phyloP scores from a whole-genome alignment of 2,888 invertebrate genomes.

The Acrobasis suavella region DNA sequence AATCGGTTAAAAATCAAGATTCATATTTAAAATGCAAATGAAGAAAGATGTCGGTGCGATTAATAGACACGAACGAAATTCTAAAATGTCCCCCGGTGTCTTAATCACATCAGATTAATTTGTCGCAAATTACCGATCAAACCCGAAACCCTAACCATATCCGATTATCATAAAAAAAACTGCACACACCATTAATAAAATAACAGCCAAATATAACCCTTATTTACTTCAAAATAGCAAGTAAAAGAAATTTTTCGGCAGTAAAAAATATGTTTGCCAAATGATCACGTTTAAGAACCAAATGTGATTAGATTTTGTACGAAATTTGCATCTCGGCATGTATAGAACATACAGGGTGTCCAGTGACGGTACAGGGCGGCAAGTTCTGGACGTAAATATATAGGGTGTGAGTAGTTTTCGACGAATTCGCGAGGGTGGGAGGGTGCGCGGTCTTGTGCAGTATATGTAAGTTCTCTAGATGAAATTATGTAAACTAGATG shows the following conservation, averaged over 20 bases:
- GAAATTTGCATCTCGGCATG: slow-evolving; percentile 32
- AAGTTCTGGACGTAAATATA: slow-evolving; percentile 68
- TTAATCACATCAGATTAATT: slow-evolving; percentile 28
- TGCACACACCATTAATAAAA: slow-evolving; percentile 14
- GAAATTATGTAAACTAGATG: slow-evolving; percentile 4
- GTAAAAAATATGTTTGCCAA: slow-evolving; percentile 26
- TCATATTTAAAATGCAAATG: neutral
- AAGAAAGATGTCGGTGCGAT: neutral
- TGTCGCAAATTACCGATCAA: slow-evolving; percentile 54
- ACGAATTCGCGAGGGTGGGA: slow-evolving; percentile 69
- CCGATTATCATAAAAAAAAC: slow-evolving; percentile 42
- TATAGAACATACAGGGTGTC: slow-evolving; percentile 29
- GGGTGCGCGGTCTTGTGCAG: slow-evolving; percentile 49
- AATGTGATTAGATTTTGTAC: slow-evolving; percentile 33
- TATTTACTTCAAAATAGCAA: slow-evolving; percentile 9
- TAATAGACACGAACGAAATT: slow-evolving; percentile 12
- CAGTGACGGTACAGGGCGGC: slow-evolving; percentile 47
- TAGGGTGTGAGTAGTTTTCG: slow-evolving; percentile 73
- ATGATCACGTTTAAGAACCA: slow-evolving; percentile 30
- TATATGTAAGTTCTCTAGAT: slow-evolving; percentile 44
- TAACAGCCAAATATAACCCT: slow-evolving; percentile 8
- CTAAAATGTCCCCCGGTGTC: slow-evolving; percentile 11
- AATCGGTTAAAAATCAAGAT: slow-evolving; percentile 1
- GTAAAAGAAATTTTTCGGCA: slow-evolving; percentile 4
- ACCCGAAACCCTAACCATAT: slow-evolving; percentile 46